phyloP scores from a whole-genome alignment of 1,140 invertebrate genomes.

The Cataglyphis hispanica region DNA sequence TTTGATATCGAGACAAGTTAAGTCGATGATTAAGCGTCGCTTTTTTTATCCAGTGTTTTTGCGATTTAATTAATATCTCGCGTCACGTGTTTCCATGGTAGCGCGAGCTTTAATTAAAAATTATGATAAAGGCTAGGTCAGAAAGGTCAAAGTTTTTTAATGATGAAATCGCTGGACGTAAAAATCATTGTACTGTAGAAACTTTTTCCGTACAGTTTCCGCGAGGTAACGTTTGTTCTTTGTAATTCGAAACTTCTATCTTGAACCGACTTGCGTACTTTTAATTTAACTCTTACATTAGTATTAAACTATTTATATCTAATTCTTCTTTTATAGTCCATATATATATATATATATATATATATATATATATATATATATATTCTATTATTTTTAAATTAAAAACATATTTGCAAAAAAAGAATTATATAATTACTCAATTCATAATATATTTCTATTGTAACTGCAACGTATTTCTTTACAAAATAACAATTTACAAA shows the following conservation, averaged over 20 bases:
- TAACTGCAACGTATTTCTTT: neutral
- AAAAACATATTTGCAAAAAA: neutral
- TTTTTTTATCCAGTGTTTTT: neutral
- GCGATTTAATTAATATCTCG: constrained; percentile 6
- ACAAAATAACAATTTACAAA: too few species aligned
- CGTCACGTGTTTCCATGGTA: constrained; percentile 2
- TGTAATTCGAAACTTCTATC: neutral
- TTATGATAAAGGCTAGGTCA: neutral
- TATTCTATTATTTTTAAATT: neutral
- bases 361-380: neutral
- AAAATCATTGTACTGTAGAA: neutral
- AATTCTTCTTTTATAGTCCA: too few species aligned
- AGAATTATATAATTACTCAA: neutral
- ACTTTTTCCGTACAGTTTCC: neutral
- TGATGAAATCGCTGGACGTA: neutral
- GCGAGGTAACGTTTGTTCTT: neutral
- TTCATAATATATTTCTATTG: neutral
- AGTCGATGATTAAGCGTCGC: neutral
- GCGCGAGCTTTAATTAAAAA: neutral
- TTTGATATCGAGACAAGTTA: neutral
- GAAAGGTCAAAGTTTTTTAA: constrained; percentile 17
- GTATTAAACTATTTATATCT: neutral
- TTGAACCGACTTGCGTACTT: neutral
- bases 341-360: neutral
- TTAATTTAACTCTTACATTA: neutral